These are phyloP conservation scores for Netelia melanura DNA, from an alignment of 2,888 invertebrate genomes.

Conservation along the genomic window DNA sequence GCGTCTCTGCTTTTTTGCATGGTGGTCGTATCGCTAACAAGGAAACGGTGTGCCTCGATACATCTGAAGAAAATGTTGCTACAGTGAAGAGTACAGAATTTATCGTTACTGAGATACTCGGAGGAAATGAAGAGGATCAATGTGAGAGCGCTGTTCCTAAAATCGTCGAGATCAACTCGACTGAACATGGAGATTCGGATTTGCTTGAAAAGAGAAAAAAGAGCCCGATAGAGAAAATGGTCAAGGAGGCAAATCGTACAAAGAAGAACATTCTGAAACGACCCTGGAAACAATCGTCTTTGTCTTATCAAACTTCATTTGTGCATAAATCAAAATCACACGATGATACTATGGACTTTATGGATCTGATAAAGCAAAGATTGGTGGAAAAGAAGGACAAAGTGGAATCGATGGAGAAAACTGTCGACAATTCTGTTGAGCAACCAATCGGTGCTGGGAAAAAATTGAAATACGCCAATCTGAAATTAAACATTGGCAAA, in stretches of 20 bases:
- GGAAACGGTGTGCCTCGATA: constrained; percentile 76
- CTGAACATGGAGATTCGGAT: neutral
- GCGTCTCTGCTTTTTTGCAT: constrained; percentile 77
- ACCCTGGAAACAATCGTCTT: constrained; percentile 22
- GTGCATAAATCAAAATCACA: neutral
- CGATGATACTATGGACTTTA: constrained; percentile 58
- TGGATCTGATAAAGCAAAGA: constrained; percentile 70
- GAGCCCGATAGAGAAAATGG: constrained; percentile 23
- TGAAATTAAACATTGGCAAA: constrained; percentile 43
- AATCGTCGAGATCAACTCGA: neutral
- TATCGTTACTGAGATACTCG: constrained; percentile 71
- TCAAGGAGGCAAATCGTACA: constrained; percentile 12
- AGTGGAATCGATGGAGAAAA: constrained; percentile 30
- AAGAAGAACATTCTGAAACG: constrained; percentile 10
- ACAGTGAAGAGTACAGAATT: constrained; percentile 76
- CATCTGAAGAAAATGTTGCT: constrained; percentile 77
- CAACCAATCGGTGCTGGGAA: constrained; percentile 32
- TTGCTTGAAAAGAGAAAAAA: neutral
- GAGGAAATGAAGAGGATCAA: constrained; percentile 43
- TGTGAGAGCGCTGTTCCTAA: neutral
- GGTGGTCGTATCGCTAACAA: constrained; percentile 81
- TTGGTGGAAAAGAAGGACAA: constrained; percentile 67
- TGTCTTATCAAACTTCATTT: neutral
- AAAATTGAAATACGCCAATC: constrained; percentile 66
- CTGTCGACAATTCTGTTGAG: neutral